Conservation (phyloP, 2,888 invertebrate species). For the Clivina fossor region DNA sequence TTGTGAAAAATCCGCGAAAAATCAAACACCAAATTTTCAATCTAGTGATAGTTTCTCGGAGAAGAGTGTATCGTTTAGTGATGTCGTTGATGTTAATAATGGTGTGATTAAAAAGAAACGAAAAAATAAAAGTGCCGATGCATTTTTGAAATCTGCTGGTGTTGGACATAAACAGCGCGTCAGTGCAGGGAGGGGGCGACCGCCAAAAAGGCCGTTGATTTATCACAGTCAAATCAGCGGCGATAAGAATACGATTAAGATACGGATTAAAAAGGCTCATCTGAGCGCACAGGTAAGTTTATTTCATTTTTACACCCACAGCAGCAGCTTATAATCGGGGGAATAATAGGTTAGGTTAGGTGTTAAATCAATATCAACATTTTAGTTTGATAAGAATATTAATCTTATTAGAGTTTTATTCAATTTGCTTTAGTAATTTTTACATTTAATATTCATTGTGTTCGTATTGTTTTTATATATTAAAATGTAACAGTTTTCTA, state of each 20-base stretch:
- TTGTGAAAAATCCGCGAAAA: constrained; percentile 4
- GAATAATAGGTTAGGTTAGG: no score
- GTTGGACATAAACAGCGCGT: constrained; percentile 36
- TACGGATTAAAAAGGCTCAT: constrained; percentile 68
- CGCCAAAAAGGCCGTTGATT: constrained; percentile 54
- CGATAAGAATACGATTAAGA: constrained; percentile 68
- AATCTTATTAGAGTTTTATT: no score
- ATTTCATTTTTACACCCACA: no score
- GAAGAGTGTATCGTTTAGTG: constrained; percentile 25
- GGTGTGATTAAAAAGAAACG: constrained; percentile 32
- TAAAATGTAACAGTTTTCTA: no score
- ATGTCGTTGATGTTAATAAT: constrained; percentile 31
- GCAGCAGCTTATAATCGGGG: no score
- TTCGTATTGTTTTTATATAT: no score
- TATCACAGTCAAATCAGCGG: constrained; percentile 65
- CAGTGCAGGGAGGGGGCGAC: constrained; percentile 50
- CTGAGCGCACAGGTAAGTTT: constrained; percentile 47
- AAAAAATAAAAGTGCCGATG: constrained; percentile 24
- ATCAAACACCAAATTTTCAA: constrained; percentile 7
- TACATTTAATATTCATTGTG: no score
- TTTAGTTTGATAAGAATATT: no score
- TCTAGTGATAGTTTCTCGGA: constrained; percentile 16
- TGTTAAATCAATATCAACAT: no score
- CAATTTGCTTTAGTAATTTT: no score
- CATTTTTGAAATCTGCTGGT: constrained; percentile 4